Evolutionary conservation across 1,140 invertebrate species (phyloP), one percentile per base, ranked within the genome.

Genomic region (Drosophila paulistorum): DNA sequence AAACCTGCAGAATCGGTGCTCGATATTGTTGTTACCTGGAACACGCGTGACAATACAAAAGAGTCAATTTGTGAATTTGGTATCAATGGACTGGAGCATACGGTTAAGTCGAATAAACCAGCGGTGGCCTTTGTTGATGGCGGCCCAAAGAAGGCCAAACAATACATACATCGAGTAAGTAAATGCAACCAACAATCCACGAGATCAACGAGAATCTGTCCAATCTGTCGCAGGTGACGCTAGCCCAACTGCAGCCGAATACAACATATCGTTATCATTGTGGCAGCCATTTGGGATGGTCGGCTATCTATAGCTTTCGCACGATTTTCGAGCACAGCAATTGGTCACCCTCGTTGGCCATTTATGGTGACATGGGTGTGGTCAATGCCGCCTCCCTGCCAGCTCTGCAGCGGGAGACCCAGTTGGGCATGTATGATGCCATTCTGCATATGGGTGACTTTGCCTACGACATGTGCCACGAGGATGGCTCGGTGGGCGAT

Each of bases 371-470:
- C 92, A 95, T 98, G 95, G 98, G 98, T 3, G 97, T 96, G 92
- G 95, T 95, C 77, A 98, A 98, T 93, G 97, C 97, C 23, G 93
- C 95, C 90, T 97, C 97, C n/a, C 93, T 98, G 42, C 94, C 95
- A 0, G 93, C 95, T 57, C 92, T 99, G 35, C 96, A 98, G 91
- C 93, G 96, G 74, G 98, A 99, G 82, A 95, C 96, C 0, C 95
- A 97, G 84, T 93, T 93, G 35, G 96, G 94, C n/a, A 92, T 95
- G 76, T 98, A 97, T 92, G 97, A 99, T 93, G 94, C 96, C 71
- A 95, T 98, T 65, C 93, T 99, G 57, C 98, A 99, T 93, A 96
- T 98, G 69, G 98, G 98, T 1, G 98, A 98, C 94, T 97, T 99
- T 93, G 98, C 98, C 0, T 99, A 99, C 93, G 97, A 99, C 92